These are phyloP conservation scores for Rhopalosiphum padi DNA, from an alignment of 1,140 invertebrate species.

Conservation along the genomic window DNA sequence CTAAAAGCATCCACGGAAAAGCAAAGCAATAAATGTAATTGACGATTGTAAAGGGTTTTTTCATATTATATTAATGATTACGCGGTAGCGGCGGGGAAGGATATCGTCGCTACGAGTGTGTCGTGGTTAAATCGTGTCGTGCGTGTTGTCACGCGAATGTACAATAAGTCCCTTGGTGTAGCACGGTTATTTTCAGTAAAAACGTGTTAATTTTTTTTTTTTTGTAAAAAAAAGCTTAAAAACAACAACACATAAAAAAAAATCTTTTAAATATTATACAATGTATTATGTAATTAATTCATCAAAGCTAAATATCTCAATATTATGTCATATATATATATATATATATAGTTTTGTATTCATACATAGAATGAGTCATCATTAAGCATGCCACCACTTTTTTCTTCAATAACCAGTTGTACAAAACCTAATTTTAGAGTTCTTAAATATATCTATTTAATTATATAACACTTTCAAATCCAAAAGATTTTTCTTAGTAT, in stretches of 20 bases:
- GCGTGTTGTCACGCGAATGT: conserved; percentile 41
- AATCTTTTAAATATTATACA: neutral
- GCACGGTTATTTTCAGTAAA: neutral
- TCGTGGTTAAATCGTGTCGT: conserved; percentile 33
- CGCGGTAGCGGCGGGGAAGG: neutral
- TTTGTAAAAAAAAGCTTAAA: neutral
- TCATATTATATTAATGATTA: conserved; percentile 42
- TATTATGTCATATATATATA: too few relatives aligned
- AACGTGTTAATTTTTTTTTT: neutral
- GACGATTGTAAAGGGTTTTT: conserved; percentile 51
- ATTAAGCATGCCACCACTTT: too few relatives aligned
- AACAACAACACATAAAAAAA: neutral
- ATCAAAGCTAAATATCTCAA: neutral
- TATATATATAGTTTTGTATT: neutral
- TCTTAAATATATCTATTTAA: too few relatives aligned
- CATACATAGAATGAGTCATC: neutral
- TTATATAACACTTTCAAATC: too few relatives aligned
- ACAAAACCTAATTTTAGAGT: too few relatives aligned
- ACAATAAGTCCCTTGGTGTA: neutral
- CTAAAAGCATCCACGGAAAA: conserved; percentile 53
- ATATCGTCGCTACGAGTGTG: neutral
- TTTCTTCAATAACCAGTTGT: too few relatives aligned
- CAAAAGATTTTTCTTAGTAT: too few relatives aligned
- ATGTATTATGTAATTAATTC: neutral
- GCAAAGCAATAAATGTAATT: conserved; percentile 57